These are phyloP conservation scores for Lates calcarifer DNA, from an alignment of 2,113 vertebrate species.

Conservation along the genomic window DNA sequence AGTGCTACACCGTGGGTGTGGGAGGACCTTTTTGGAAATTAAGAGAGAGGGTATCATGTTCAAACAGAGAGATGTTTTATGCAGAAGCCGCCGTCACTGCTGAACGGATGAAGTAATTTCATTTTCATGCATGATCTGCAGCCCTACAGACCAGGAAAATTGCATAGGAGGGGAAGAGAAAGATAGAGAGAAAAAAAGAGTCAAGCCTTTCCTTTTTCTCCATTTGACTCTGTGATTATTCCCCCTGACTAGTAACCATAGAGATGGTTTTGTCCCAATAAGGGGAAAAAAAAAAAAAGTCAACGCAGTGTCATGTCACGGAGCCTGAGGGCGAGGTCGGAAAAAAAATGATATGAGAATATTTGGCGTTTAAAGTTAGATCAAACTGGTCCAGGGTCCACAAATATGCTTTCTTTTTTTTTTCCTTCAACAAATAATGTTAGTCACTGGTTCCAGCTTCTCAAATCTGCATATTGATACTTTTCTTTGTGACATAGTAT, in stretches of 20 bases:
- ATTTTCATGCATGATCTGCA: conserved; percentile 86
- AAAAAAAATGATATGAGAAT: conserved; percentile 8
- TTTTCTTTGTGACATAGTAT: too few species aligned
- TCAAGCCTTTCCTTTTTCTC: conserved; percentile 58
- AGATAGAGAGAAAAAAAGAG: conserved; percentile 53
- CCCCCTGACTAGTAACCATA: conserved; percentile 70
- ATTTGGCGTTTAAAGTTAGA: background rate
- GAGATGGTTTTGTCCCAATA: conserved; percentile 59
- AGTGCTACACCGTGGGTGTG: conserved; percentile 64
- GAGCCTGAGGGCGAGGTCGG: background rate
- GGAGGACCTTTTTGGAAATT: conserved; percentile 74
- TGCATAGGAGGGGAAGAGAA: conserved; percentile 70
- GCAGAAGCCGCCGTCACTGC: conserved; percentile 80
- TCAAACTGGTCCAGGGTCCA: background rate
- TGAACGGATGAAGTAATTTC: conserved; percentile 83
- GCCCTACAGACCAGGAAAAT: conserved; percentile 78
- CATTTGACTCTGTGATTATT: conserved; percentile 78
- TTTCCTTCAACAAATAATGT: too few species aligned
- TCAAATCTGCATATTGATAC: background rate
- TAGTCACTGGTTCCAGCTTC: background rate
- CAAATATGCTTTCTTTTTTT: too few species aligned
- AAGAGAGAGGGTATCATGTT: conserved; percentile 80
- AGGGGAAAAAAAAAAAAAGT: background rate
- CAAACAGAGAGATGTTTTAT: conserved; percentile 84
- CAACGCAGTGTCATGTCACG: background rate